Base-by-base conservation (phyloP, 2,113 vertebrate species). In the Grus americana region DNA sequence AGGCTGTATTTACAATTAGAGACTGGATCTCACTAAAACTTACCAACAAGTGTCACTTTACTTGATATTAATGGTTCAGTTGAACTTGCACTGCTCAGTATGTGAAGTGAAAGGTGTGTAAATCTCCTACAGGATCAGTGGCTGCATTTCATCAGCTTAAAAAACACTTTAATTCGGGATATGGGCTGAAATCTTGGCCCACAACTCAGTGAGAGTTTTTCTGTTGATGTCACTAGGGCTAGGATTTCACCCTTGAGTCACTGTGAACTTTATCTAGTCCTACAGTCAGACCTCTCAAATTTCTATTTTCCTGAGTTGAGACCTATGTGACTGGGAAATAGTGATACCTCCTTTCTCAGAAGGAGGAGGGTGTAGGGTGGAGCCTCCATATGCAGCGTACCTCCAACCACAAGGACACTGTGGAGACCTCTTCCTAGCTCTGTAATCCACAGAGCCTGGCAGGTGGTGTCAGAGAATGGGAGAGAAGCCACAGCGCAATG, bases 181-280 rank as follows among this genome's bases (percentile, higher is more conserved):
- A 78, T 24, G 61, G 34, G 27, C 65, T 84, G 79, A 86, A 84
- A 65, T 90, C 42, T 93, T 96, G 67, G 71, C 92, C 46, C 38
- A 72, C 10, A 14, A 66, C 78, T 66, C 34, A 47, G 46, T 66
- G 50, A 65, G 78, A 90, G 84, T 68, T 96, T 95, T 97, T 93
- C 84, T 87, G 63, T 79, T 97, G 91, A 96, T 96, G 91, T 97
- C 94, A 93, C 22, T 38, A 40, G 67, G 59, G 81, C 50, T 97
- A 88, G 74, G 61, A 38, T 97, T 97, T 96, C 97, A 95, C 78
- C 58, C 38, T 91, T 8, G 7, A 90, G 81, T 79, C 81, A 16
- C 93, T 81, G 57, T 97, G 96, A 95, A 95, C 96, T 95, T 97
- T 96, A 84, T 94, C 80, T 96, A 88, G 90, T 93, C 89, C 89